Evolutionary conservation across 1,140 invertebrate species (phyloP), one percentile per base, ranked within the genome.

Genomic region (Dreissena rostriformis): DNA sequence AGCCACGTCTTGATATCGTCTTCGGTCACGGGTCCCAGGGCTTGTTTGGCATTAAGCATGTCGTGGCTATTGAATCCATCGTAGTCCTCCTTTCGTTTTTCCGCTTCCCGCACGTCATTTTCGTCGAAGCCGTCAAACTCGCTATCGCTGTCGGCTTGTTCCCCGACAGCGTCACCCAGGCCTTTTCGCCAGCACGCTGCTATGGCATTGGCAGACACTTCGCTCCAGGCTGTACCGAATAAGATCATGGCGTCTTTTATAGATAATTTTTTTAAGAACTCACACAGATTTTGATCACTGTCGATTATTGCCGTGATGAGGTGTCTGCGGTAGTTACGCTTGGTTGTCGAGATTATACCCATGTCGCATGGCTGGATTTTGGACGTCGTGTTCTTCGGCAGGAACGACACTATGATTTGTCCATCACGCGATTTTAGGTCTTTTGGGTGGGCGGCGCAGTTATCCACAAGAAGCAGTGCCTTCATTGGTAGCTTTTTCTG

Each of bases 121-220:
- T 72, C 70, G 29, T 51, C 24, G n/a, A 72, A 72, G 10, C 70
- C 39, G 70, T 72, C 70, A 12, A 72, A 72, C 29, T 72, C 70
- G 39, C 22, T 8, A 10, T 52, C 70, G 12, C 17, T 52, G 39
- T n/a, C 49, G 39, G 19, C 70, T 14, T 17, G 22, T 39, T 17
- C 8, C 51, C 24, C 70, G 14, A 72, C 26, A 14, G 70, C 29
- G 14, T 26, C 10, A 26, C 66, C 66, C 22, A 68, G 19, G 11
- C 66, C 66, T 14, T 72, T 72, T 12, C 70, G 49, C 17, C 70
- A 51, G 55, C 70, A 72, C 7, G 24, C 29, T 8, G 26, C 14
- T 17, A 49, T 51, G 17, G 29, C 49, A 15, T 72, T 53, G 8
- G 7, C 55, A 8, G 70, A 17, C 8, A 71, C 68, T 7, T 71